Evolutionary conservation across 2,797 vertebrate genomes (phyloP).

Genomic region (Pangasius macronema): DNA sequence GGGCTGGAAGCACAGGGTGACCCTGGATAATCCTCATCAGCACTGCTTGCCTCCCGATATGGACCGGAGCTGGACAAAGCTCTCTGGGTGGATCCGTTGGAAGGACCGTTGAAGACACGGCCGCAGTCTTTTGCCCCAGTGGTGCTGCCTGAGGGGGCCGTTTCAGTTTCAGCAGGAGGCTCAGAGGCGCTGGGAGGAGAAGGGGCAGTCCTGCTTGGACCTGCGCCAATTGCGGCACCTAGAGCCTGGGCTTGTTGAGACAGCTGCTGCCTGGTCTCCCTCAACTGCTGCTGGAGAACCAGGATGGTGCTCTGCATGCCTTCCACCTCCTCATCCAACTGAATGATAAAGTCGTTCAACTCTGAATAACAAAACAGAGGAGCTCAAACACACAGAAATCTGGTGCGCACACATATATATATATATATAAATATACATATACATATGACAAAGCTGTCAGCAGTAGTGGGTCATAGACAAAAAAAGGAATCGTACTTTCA

Average conservation of each 20-base stretch:
- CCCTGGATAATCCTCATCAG: slow-evolving; percentile 91
- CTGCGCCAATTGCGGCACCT: slow-evolving; percentile 65
- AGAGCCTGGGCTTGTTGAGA: slow-evolving; percentile 82
- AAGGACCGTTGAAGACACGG: slow-evolving; percentile 93
- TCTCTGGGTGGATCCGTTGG: slow-evolving; percentile 92
- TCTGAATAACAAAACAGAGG: slow-evolving; percentile 55
- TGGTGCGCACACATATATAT: no score
- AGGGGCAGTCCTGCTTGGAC: slow-evolving; percentile 76
- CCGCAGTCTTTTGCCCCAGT: slow-evolving; percentile 88
- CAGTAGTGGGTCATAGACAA: not conserved
- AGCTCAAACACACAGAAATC: not conserved
- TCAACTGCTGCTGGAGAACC: slow-evolving; percentile 85
- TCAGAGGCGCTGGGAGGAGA: slow-evolving; percentile 73
- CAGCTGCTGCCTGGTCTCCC: slow-evolving; percentile 80
- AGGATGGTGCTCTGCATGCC: slow-evolving; percentile 90
- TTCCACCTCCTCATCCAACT: slow-evolving; percentile 87
- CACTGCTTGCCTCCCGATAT: slow-evolving; percentile 91
- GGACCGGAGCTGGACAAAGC: slow-evolving; percentile 84
- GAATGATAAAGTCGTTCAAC: slow-evolving; percentile 89
- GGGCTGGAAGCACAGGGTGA: slow-evolving; percentile 89
- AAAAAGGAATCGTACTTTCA: not conserved
- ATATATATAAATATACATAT: no score
- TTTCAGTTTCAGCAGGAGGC: slow-evolving; percentile 74
- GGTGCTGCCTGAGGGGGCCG: slow-evolving; percentile 76
- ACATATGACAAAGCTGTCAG: not conserved